These are phyloP conservation scores for Lycaon pictus DNA, from an alignment of 2,113 vertebrate genomes.

Conservation along the genomic window DNA sequence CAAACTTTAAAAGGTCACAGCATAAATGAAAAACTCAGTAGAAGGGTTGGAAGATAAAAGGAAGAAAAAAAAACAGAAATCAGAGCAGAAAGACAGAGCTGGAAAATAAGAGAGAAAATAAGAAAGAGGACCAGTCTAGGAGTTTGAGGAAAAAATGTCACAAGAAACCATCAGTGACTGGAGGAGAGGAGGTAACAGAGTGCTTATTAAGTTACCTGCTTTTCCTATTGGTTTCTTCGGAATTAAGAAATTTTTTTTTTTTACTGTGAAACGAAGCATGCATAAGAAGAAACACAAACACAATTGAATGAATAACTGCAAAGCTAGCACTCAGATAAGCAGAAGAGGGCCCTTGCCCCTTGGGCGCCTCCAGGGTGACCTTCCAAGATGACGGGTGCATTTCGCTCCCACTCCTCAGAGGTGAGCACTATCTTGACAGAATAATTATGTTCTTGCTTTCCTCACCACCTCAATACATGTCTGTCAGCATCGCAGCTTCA, in stretches of 20 bases:
- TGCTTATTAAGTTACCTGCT: background rate
- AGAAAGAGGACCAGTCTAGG: background rate
- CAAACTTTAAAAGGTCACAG: background rate
- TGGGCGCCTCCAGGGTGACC: background rate
- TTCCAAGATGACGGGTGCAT: background rate
- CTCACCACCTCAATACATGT: background rate
- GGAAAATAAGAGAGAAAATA: background rate
- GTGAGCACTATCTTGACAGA: background rate
- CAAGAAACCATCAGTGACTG: background rate
- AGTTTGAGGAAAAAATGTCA: background rate
- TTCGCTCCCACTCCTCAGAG: background rate
- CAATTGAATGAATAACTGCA: constrained; percentile 7
- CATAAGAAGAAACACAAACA: background rate
- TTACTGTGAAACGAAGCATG: background rate
- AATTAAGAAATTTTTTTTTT: background rate
- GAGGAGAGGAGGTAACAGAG: background rate
- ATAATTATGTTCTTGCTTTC: background rate
- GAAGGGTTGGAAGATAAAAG: background rate
- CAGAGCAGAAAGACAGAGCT: background rate
- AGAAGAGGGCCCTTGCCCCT: background rate
- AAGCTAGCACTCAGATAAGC: background rate
- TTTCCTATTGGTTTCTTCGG: background rate
- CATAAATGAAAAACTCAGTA: background rate
- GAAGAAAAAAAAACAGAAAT: constrained; percentile 38
- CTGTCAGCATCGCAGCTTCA: background rate